Evolutionary conservation across 1,140 invertebrate genomes (phyloP), one percentile per base, ranked within the genome.

Genomic region (Drosophila equinoxialis): DNA sequence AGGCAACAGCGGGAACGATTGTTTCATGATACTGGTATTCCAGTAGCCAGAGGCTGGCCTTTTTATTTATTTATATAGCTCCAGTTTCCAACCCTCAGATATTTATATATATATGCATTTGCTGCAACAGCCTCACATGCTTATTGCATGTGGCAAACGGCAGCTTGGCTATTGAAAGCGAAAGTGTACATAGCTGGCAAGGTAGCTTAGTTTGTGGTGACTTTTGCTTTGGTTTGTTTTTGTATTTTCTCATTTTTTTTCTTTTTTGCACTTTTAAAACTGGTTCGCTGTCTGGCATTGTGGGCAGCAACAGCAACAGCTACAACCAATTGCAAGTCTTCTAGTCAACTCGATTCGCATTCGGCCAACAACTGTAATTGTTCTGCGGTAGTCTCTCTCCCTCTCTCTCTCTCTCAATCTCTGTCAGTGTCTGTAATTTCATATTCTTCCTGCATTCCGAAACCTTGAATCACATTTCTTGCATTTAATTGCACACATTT

Each of bases 401-500:
- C 6, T 30, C 26, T 26, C 26, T 26, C 26, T 26, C 26, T 26
- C 26, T 26, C 26, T 0, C 30, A 0, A 2, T 5, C 30, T 30
- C 74, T 67, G 35, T 8, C 35, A 59, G 41, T 37, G 63, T 14
- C 58, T 76, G 89, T 89, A 91, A 91, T 91, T 91, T 84, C 74
- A 91, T 91, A 91, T 79, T 91, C 90, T 91, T 91, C 90, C 90
- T 91, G 90, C 90, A 91, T 91, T 91, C 90, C 90, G 90, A 91
- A 91, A 90, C 90, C 90, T 91, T 91, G 90, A 91, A 91, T 91
- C 90, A 91, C 87, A 72, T 86, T 87, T 87, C 84, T 87, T 87
- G 84, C 84, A 81, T 89, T 87, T 89, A 87, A 86, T 86, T 87
- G 84, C 74, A 73, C 68, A 78, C 77, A 79, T 77, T 84, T 79